phyloP scores from a whole-genome alignment of 2,113 vertebrate genomes.

The Thalassarche chlororhynchos region DNA sequence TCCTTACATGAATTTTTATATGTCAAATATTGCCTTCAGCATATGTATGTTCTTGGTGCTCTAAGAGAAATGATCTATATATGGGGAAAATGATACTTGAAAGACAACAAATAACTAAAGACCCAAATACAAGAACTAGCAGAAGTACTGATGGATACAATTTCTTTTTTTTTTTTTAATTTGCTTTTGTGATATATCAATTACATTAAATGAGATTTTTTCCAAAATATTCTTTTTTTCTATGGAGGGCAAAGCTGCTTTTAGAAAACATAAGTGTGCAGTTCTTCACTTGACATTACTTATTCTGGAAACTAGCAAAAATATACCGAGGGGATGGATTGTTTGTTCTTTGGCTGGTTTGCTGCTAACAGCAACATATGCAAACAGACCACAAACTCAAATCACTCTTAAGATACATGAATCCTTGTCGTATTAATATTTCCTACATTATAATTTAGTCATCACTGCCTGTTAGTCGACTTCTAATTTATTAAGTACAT shows the following conservation, averaged over 20 bases:
- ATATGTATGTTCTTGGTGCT: neutral
- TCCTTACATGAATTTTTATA: neutral
- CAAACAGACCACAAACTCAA: neutral
- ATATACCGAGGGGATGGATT: neutral
- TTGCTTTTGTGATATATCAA: neutral
- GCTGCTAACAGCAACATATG: neutral
- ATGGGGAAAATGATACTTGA: neutral
- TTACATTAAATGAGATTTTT: neutral
- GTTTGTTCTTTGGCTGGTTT: neutral
- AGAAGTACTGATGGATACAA: neutral
- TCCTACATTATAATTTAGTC: constrained; percentile 33
- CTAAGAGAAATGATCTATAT: neutral
- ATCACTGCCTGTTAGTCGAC: constrained; percentile 13
- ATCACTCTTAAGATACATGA: neutral
- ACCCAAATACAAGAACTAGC: neutral
- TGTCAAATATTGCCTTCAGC: neutral
- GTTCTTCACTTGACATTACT: neutral
- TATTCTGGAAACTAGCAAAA: neutral
- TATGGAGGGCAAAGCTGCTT: neutral
- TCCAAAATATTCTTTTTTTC: neutral
- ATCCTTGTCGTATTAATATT: constrained; percentile 2
- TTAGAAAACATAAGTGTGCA: neutral
- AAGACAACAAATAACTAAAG: neutral
- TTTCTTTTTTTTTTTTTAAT: neutral
- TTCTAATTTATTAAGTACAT: constrained; percentile 5